phyloP scores from a whole-genome alignment of 2,113 vertebrate species.

The Castor canadensis region DNA sequence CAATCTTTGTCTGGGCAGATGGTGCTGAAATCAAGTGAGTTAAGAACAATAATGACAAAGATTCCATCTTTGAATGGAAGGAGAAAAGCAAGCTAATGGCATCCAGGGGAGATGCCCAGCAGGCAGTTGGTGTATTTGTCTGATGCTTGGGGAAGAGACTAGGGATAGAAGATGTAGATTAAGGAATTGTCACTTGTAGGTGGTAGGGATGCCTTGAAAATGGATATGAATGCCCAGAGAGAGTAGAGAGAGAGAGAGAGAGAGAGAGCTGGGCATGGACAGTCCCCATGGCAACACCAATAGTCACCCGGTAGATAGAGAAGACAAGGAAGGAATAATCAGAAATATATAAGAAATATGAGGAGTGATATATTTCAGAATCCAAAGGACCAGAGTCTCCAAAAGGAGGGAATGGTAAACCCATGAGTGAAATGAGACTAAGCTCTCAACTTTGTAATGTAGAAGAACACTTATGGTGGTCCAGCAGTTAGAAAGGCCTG shows the following conservation, averaged over 20 bases:
- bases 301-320: neutral
- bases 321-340: neutral
- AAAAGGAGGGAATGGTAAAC: neutral
- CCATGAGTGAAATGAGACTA: neutral
- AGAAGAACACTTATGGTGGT: neutral
- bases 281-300: neutral
- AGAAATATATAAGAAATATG: neutral
- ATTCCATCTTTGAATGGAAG: neutral
- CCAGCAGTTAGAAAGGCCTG: neutral
- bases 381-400: neutral
- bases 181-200: neutral
- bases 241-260: neutral
- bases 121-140: neutral
- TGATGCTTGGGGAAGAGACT: neutral
- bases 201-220: neutral
- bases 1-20: neutral
- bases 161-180: neutral
- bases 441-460: neutral
- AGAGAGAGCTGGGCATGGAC: neutral
- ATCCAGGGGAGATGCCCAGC: neutral
- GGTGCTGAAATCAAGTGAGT: neutral
- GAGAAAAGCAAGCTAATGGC: no score
- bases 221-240: neutral
- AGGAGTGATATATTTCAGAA: neutral
- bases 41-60: neutral